A percentile compares a stretch with the other conserved stretches of the same genome.
Conservation (phyloP, 2,797 vertebrate species). For the Rhodeus uyekii region DNA sequence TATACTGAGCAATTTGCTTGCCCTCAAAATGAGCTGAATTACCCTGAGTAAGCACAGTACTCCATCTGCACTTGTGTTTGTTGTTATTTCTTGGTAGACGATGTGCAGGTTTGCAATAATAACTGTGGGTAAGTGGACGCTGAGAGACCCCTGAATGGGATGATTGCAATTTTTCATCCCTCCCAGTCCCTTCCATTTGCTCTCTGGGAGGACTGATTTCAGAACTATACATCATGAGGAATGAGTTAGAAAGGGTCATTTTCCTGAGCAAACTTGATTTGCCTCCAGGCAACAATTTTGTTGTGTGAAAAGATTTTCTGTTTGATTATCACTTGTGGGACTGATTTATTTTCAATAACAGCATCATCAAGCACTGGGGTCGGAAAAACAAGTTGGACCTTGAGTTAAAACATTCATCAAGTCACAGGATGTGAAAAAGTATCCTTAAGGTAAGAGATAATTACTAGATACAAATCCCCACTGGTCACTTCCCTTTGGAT, state of each 20-base stretch:
- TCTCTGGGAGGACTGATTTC: background rate
- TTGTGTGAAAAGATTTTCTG: background rate
- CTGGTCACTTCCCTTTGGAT: constrained; percentile 12
- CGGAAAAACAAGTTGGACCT: background rate
- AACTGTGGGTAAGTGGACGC: constrained; percentile 21
- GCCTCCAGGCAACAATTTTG: background rate
- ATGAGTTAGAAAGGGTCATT: background rate
- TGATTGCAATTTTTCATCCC: background rate
- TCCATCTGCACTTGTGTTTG: constrained; percentile 38
- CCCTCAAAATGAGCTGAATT: constrained; percentile 36
- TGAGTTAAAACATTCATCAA: constrained; percentile 18
- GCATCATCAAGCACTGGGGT: background rate
- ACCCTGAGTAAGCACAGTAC: constrained; percentile 24
- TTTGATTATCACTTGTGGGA: background rate
- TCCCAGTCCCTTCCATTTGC: background rate
- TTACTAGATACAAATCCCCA: constrained; percentile 23
- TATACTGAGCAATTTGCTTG: background rate
- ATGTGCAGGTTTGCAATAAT: constrained; percentile 28
- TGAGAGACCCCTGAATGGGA: constrained; percentile 15
- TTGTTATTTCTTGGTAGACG: constrained; percentile 8
- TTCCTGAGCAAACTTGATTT: constrained; percentile 18
- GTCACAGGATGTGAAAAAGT: background rate
- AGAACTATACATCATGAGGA: background rate
- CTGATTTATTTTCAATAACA: constrained; percentile 24
- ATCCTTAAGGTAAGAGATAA: constrained; percentile 31